Base-by-base conservation (phyloP, 2,797 vertebrate species). In the Merluccius polli region DNA sequence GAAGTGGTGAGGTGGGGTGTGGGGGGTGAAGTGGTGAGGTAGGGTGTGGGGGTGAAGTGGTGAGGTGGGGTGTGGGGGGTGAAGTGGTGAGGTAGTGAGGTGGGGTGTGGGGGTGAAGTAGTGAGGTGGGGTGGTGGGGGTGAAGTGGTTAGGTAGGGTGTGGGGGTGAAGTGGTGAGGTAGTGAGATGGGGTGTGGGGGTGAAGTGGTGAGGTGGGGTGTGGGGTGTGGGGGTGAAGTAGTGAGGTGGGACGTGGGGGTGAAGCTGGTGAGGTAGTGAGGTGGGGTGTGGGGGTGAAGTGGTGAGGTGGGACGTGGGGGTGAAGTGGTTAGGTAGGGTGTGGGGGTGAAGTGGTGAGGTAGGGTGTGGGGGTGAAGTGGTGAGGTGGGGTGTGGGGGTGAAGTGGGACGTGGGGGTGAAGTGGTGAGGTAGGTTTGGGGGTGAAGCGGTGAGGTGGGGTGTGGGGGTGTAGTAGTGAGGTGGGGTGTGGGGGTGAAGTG, bases 61-160 rank as follows among this genome's bases (percentile, higher is more conserved):
- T n/a, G n/a, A n/a, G n/a, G n/a, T n/a, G n/a, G 85, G 86, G 84
- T 89, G 86, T 87, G 88, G 89, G 87, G 85, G 87, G 88, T 35
- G 33, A 8, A 8, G 33, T 3, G 48, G 18, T 2, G 13, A 48
- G 44, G 13, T 35, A n/a, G 38, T 41, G 38, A 41, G 44, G 44
- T 1, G 16, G 44, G 44, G 15, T 11, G 44, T 2, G 15, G 13
- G 44, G 44, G 44, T 11, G 44, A 18, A 15, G 36, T 7, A 9
- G 6, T 1, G 5, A 12, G 36, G 5, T 8, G 93, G 88, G 80
- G 74, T 82, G 84, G 89, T 86, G 88, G 86, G 86, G 87, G 88
- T 8, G 48, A 9, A 8, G 33, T 3, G 33, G 33, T n/a, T n/a
- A n/a, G n/a, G n/a, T n/a, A n/a, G 85, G 86, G 84, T 89, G 86